Evolutionary conservation across 2,797 vertebrate genomes (phyloP).

Genomic region (Acanthurus leucopareius): DNA sequence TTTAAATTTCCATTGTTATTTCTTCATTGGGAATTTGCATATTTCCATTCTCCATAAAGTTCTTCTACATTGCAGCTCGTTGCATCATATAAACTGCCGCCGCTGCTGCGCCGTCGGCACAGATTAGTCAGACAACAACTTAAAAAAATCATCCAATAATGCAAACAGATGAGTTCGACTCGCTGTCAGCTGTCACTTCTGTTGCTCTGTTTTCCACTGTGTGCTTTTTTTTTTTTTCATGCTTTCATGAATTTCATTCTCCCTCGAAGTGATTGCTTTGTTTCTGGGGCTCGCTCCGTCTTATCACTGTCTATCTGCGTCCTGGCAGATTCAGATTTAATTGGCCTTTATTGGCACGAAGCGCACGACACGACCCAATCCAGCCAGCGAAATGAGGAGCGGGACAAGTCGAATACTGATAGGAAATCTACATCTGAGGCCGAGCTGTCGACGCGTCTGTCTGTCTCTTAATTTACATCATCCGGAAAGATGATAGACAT

Average conservation of each 20-base stretch:
- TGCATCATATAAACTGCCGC: conserved; percentile 22
- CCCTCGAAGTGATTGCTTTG: conserved; percentile 9
- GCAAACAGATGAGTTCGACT: neutral
- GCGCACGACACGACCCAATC: conserved; percentile 7
- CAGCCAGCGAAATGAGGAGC: conserved; percentile 15
- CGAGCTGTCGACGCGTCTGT: neutral
- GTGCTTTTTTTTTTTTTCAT: neutral
- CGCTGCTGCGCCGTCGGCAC: neutral
- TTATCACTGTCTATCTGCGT: conserved; percentile 22
- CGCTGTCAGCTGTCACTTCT: conserved; percentile 7
- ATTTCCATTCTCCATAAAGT: neutral
- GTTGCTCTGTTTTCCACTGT: too few relatives aligned
- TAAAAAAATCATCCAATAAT: conserved; percentile 12
- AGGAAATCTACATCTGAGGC: conserved; percentile 22
- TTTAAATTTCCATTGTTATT: neutral
- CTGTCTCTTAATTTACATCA: conserved; percentile 39
- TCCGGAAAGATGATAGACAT: conserved; percentile 13
- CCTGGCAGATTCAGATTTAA: conserved; percentile 35
- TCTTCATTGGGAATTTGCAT: conserved; percentile 3
- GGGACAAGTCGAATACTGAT: conserved; percentile 25
- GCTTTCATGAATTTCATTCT: neutral
- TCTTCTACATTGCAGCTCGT: conserved; percentile 4
- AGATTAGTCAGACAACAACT: conserved; percentile 6
- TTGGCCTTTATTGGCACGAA: conserved; percentile 38
- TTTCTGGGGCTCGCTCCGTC: neutral